Base-by-base conservation (phyloP, 2,797 vertebrate species). In the Mus caroli region DNA sequence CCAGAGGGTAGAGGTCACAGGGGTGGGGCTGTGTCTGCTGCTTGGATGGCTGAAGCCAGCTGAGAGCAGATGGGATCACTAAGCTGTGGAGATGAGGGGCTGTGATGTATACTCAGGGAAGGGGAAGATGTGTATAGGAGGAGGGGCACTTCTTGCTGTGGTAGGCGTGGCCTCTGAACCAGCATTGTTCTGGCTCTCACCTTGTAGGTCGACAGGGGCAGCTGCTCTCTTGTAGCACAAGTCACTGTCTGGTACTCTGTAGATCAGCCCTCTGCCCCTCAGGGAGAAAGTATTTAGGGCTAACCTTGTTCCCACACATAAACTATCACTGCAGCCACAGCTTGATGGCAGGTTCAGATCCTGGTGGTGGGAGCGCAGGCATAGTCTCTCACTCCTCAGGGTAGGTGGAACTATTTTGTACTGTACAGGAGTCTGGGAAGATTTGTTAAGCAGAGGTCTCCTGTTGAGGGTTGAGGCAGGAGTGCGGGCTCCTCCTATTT, bases 371-470 rank as follows among this genome's bases (percentile, higher is more conserved):
- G 37, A 3, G 1, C 26, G 13, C 6, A 10, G 46, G 20, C 17
- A 11, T 1, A 15, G 58, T 37, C 56, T 50, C 11, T 8, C 22
- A 5, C 20, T 43, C 11, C 54, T 67, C 43, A 77, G 15, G 89
- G 3, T 31, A 52, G 43, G 24, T 46, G 12, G 52, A n/a, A 52
- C 10, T 22, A 22, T 52, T 82, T 93, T 85, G 19, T 84, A 90
- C 94, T 96, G 58, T 58, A 52, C 2, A 90, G 56, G 96, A 86
- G 6, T 84, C 96, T 50, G 78, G 69, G 69, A 71, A 79, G 78
- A 56, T 9, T 37, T 77, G 28, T 95, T 78, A 91, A 96, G 89
- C 94, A 83, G 94, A 96, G 40, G 46, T 34, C 28, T 91, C 34
- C 43, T 17, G 1, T 89, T 34, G n/a, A 60, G 88, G 46, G 31